phyloP scores from a whole-genome alignment of 2,888 invertebrate genomes.

The Oscheius onirici region DNA sequence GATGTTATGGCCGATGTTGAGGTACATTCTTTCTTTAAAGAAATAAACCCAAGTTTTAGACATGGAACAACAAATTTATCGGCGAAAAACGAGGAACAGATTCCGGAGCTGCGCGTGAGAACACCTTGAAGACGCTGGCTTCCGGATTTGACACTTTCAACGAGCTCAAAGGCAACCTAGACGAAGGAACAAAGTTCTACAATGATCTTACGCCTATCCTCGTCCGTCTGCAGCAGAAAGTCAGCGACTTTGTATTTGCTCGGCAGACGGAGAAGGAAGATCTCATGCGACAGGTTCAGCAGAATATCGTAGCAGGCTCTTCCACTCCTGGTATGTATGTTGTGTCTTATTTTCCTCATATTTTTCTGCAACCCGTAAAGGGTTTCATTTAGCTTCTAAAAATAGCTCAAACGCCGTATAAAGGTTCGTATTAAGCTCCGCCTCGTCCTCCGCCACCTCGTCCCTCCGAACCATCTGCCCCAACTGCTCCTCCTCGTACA shows the following conservation, averaged over 20 bases:
- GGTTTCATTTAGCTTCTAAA: not conserved
- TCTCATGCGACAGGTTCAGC: constrained; percentile 88
- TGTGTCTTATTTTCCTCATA: not conserved
- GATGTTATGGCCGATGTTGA: constrained; percentile 78
- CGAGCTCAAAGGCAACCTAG: constrained; percentile 88
- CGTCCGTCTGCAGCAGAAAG: constrained; percentile 94
- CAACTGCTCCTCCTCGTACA: constrained; percentile 60
- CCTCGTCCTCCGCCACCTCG: constrained; percentile 58
- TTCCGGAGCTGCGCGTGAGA: constrained; percentile 62
- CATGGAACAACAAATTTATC: constrained; percentile 77
- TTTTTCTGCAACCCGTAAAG: not conserved
- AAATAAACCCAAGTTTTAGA: no score
- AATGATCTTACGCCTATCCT: constrained; percentile 81
- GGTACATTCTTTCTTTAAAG: constrained; percentile 33
- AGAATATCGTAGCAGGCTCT: constrained; percentile 63
- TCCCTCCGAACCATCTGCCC: constrained; percentile 45
- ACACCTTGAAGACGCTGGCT: constrained; percentile 81
- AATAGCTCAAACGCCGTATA: not conserved
- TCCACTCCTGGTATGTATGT: constrained; percentile 8
- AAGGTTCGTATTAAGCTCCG: constrained; percentile 33
- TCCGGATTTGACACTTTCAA: constrained; percentile 90
- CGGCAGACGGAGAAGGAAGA: constrained; percentile 99
- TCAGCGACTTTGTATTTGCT: constrained; percentile 96
- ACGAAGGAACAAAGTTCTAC: constrained; percentile 89
- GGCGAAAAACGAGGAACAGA: constrained; percentile 78